These are phyloP conservation scores for Sogatella furcifera DNA, from an alignment of 1,140 invertebrate genomes.

Conservation along the genomic window DNA sequence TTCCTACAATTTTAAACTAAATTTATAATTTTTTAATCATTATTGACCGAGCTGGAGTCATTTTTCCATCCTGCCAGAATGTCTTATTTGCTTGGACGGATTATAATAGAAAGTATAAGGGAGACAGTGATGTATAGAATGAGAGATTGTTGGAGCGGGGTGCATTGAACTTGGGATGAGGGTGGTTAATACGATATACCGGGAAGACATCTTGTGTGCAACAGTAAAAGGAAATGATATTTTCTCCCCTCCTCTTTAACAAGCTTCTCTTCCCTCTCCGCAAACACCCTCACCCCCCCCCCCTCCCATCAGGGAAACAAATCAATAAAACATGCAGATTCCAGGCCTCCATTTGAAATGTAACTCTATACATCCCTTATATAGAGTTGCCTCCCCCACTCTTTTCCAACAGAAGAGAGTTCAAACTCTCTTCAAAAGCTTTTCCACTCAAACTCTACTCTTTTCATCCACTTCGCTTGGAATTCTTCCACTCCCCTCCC, in stretches of 20 bases:
- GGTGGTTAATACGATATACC: neutral
- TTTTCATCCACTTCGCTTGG: neutral
- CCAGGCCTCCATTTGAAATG: constrained; percentile 4
- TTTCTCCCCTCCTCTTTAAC: constrained; percentile 2
- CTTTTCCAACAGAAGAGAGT: too few species aligned
- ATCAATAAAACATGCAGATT: constrained; percentile 16
- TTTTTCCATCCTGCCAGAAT: too few species aligned
- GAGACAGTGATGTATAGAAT: neutral
- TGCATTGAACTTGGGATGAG: neutral
- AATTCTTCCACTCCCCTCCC: neutral
- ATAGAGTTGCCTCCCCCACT: too few species aligned
- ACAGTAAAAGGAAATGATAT: neutral
- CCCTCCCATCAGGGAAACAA: constrained; percentile 11
- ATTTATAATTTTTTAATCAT: too few species aligned
- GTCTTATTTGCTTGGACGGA: too few species aligned
- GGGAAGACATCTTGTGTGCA: neutral
- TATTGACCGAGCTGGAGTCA: too few species aligned
- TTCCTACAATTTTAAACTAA: too few species aligned
- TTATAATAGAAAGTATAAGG: constrained; percentile 8
- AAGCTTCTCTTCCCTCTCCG: neutral
- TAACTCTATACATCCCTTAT: neutral
- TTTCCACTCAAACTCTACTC: neutral
- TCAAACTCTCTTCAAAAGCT: too few species aligned
- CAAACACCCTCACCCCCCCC: neutral
- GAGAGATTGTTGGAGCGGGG: neutral